Evolutionary conservation across 2,113 vertebrate species (phyloP).

Genomic region (Heteronetta atricapilla): DNA sequence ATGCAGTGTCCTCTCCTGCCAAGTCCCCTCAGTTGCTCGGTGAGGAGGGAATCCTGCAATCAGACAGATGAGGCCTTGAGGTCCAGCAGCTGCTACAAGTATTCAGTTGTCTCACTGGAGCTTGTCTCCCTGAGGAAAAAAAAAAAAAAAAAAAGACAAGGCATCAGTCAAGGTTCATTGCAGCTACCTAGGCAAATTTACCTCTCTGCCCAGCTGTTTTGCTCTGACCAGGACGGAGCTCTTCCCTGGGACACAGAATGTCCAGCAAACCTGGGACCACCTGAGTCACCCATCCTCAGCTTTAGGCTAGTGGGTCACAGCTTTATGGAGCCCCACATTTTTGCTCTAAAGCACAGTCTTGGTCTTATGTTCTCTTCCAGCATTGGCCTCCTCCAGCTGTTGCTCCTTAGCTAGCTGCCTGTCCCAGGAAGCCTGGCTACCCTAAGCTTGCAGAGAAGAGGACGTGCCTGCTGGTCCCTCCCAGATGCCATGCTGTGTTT

Average conservation of each 20-base stretch:
- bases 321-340: not conserved
- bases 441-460: not conserved
- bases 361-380: not conserved
- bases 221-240: not conserved
- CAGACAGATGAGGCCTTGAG: constrained; percentile 67
- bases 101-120: constrained; percentile 78
- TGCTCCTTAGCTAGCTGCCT: not conserved
- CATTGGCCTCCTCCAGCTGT: not conserved
- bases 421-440: not conserved
- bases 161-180: not conserved
- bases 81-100: constrained; percentile 76
- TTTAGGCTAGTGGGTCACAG: not conserved
- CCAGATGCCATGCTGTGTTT: not conserved
- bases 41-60: constrained; percentile 58
- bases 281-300: not conserved
- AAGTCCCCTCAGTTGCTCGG: constrained; percentile 49
- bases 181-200: not conserved
- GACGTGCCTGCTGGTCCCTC: not conserved
- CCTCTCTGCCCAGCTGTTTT: not conserved
- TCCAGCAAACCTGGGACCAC: not conserved
- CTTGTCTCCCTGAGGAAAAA: constrained; percentile 72
- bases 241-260: not conserved
- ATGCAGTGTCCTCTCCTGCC: constrained; percentile 37
- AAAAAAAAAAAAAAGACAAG: constrained; percentile 64
- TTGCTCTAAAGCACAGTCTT: not conserved